Conservation (phyloP, 2,113 vertebrate species). For the Pachypanchax playfairii region DNA sequence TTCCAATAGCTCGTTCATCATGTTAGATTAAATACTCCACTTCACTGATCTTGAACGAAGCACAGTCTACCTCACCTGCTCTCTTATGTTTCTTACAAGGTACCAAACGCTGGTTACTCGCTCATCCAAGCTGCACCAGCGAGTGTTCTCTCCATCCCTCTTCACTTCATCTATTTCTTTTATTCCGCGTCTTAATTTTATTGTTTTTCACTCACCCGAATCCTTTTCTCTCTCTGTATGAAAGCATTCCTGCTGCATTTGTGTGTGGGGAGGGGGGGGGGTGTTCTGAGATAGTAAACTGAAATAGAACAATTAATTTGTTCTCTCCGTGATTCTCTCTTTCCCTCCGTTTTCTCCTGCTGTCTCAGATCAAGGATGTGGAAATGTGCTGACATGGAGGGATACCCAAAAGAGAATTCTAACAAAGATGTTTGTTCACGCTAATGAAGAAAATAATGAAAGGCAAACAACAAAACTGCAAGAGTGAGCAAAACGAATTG, state of each 20-base stretch:
- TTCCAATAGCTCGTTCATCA: slow-evolving; percentile 81
- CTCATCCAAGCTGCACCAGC: slow-evolving; percentile 28
- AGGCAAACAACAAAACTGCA: slow-evolving; percentile 76
- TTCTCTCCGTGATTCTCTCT: slow-evolving; percentile 47
- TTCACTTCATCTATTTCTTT: slow-evolving; percentile 45
- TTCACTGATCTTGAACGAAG: slow-evolving; percentile 74
- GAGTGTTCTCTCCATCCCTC: slow-evolving; percentile 9
- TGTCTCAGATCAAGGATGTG: slow-evolving; percentile 66
- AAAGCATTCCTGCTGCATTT: slow-evolving; percentile 36
- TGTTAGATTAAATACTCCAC: slow-evolving; percentile 82
- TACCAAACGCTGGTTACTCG: slow-evolving; percentile 41
- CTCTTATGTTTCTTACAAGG: slow-evolving; percentile 53
- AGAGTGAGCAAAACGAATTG: slow-evolving; percentile 52
- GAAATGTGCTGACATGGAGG: slow-evolving; percentile 73
- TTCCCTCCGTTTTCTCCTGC: slow-evolving; percentile 56
- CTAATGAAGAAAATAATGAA: slow-evolving; percentile 83
- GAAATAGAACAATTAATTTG: slow-evolving; percentile 79
- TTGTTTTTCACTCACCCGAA: slow-evolving; percentile 17
- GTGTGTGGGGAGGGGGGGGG: slow-evolving; percentile 52
- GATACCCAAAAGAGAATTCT: slow-evolving; percentile 76
- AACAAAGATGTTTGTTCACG: slow-evolving; percentile 77
- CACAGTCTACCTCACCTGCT: slow-evolving; percentile 50
- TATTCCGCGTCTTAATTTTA: slow-evolving; percentile 15
- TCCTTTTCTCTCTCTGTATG: slow-evolving; percentile 21
- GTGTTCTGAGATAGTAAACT: slow-evolving; percentile 70